Base-by-base conservation (phyloP, 2,888 invertebrate species). In the Troilus luridus region DNA sequence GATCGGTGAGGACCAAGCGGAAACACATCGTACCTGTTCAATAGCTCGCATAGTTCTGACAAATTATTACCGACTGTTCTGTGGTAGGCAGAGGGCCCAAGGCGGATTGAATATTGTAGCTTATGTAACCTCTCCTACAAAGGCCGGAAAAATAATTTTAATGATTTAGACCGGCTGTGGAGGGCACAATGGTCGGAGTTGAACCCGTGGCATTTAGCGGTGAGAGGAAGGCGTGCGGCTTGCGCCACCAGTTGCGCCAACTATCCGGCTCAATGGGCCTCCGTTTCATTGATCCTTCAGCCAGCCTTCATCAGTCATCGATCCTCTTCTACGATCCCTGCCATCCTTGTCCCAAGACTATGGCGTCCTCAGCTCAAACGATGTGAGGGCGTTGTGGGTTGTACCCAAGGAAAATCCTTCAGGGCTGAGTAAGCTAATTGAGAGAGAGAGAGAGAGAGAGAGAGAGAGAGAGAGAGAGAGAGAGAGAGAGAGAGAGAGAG, bases 121-220 rank as follows among this genome's bases (percentile, higher is more conserved):
- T 85, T 85, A 85, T 85, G 85, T 58, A 85, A 85, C n/a, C 6
- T 21, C 56, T n/a, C 56, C 11, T 58, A 85, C 56, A 85, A 85
- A 56, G 85, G 56, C 54, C 21, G 0, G 85, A 85, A 58, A 58
- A 85, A 58, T 58, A 56, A 85, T 85, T 85, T 56, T 85, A n/a
- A 85, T 85, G 85, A 85, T 85, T 85, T 85, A 85, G 21, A n/a
- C 54, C n/a, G 56, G 85, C 85, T 58, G 56, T n/a, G 12, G 85
- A 19, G 56, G n/a, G 85, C 56, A 85, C 85, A 85, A 85, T 85
- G 21, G 81, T 54, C 56, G 85, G 56, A 9, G 85, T n/a, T 56
- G 85, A 85, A 85, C 85, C 85, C 85, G 56, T 85, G 85, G 56
- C 85, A 85, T 85, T 85, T 85, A 56, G 85, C 56, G 85, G 85